Evolutionary conservation across 2,113 vertebrate genomes (phyloP).

Genomic region (Sinocyclocheilus anophthalmus): DNA sequence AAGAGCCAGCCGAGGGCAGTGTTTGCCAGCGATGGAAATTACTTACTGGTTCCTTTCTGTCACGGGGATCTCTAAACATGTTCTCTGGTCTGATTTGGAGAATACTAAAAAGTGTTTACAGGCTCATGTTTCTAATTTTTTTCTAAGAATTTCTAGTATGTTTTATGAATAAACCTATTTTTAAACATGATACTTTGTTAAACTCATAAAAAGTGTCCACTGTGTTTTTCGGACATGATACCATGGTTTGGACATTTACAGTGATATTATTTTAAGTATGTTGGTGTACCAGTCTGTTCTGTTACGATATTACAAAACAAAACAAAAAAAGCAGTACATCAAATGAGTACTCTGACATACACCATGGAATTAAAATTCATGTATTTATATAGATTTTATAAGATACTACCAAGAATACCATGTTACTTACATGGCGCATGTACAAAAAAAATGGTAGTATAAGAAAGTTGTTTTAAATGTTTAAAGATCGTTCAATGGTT

Average conservation of each 20-base stretch:
- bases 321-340: too few relatives aligned
- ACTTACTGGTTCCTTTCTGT: neutral
- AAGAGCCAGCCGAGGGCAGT: conserved; percentile 55
- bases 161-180: neutral
- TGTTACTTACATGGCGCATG: neutral
- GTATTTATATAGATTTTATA: neutral
- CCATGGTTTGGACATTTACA: neutral
- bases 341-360: neutral
- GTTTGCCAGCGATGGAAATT: conserved; percentile 23
- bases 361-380: neutral
- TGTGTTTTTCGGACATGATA: neutral
- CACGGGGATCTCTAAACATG: neutral
- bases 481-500: neutral
- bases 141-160: too few relatives aligned
- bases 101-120: neutral
- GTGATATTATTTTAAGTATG: neutral
- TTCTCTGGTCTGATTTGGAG: neutral
- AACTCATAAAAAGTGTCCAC: neutral
- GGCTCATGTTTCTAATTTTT: neutral
- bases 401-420: neutral
- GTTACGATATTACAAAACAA: too few relatives aligned
- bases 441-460: neutral
- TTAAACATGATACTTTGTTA: neutral
- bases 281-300: too few relatives aligned
- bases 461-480: neutral